Evolutionary conservation across 2,113 vertebrate species (phyloP), one percentile per base, ranked within the genome.

Genomic region (Sprattus sprattus): DNA sequence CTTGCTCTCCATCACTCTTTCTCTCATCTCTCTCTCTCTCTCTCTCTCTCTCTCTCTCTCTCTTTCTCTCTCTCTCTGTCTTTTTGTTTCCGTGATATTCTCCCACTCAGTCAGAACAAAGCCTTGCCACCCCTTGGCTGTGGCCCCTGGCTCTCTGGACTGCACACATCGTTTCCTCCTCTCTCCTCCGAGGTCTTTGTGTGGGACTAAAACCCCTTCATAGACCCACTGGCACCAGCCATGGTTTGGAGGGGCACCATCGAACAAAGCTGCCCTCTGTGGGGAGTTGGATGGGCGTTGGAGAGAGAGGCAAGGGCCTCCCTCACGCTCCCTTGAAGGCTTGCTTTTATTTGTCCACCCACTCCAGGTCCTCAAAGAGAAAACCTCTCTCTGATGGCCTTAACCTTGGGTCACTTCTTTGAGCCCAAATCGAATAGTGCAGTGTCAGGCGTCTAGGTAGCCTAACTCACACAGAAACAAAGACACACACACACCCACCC

Each of bases 71-170:
- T 78, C 32, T 78, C 67, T 32, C 10, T 39, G 4, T 75, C 28
- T 16, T 64, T 64, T 64, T 64, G 60, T 64, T 64, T 64, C 22
- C 60, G 22, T 64, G 60, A 64, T 22, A 64, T 78, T 44, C 71
- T 39, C 71, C 28, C 28, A 78, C 13, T 78, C 11, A 71, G 25
- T 71, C 64, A 11, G 64, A 32, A 71, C 64, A 71, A 71, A 71
- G 1, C 25, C 25, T 28, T 28, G n/a, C 25, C 10, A 32, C 64
- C 64, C 64, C 64, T 71, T 2, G 4, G 25, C 64, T 10, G 32
- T 78, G 71, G 71, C 71, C 71, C 71, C 71, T 78, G 28, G 71
- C 32, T 32, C 71, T 78, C 28, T 78, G 71, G 32, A 78, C 67
- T 13, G 13, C 2, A 39, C 67, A 3, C 10, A 28, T 32, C 13